Evolutionary conservation across 2,797 vertebrate species (phyloP).

Genomic region (Philypnodon macrostomus): DNA sequence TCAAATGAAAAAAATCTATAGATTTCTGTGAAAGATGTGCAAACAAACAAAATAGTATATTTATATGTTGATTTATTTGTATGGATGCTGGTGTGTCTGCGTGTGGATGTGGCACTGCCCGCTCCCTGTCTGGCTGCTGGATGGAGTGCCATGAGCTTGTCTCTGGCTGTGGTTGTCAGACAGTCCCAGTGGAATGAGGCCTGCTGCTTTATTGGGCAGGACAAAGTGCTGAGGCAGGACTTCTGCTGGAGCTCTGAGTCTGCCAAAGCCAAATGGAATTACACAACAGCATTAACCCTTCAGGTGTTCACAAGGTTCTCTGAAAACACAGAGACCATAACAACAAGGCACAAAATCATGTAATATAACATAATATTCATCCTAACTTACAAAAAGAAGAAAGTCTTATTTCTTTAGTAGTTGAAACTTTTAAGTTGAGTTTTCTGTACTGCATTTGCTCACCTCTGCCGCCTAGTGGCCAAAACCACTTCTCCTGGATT

Average conservation of each 20-base stretch:
- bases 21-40: too few relatives aligned
- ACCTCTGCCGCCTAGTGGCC: constrained; percentile 66
- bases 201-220: constrained; percentile 77
- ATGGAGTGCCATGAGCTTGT: constrained; percentile 70
- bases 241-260: constrained; percentile 67
- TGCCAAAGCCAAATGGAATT: constrained; percentile 74
- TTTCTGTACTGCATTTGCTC: constrained; percentile 40
- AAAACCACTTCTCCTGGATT: constrained; percentile 48
- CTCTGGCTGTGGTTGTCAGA: constrained; percentile 70
- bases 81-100: constrained; percentile 6
- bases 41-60: neutral
- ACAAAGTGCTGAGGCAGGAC: constrained; percentile 79
- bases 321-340: constrained; percentile 29
- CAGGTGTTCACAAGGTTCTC: constrained; percentile 24
- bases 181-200: constrained; percentile 74
- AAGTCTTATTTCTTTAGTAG: constrained; percentile 13
- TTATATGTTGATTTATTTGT: neutral
- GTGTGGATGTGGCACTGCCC: constrained; percentile 31
- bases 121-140: constrained; percentile 64
- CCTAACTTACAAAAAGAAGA: constrained; percentile 7
- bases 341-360: neutral
- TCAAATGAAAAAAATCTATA: neutral
- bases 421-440: constrained; percentile 14
- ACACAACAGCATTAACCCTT: constrained; percentile 72
- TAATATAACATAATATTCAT: too few relatives aligned